A percentile compares a stretch with the other conserved stretches of the same genome.
These are phyloP conservation scores for Lissocephala sabroskyi DNA, from an alignment of 2,888 invertebrate species.

Conservation along the genomic window DNA sequence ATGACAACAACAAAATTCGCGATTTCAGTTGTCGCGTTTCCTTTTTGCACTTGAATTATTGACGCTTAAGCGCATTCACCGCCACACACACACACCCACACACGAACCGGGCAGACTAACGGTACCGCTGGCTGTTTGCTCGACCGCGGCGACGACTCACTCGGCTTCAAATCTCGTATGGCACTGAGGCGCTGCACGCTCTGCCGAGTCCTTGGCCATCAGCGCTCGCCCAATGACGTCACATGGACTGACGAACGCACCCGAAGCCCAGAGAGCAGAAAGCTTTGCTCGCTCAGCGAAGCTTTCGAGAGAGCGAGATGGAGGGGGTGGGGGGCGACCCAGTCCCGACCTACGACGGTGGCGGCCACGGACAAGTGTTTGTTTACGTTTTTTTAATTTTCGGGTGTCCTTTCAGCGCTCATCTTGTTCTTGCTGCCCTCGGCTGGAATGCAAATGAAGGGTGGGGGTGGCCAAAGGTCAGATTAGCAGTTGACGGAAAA, in stretches of 20 bases:
- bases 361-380: conserved; percentile 46
- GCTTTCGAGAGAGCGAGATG: conserved; percentile 11
- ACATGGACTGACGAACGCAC: conserved; percentile 13
- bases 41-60: conserved; percentile 20
- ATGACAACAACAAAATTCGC: conserved; percentile 3
- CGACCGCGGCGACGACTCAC: conserved; percentile 39
- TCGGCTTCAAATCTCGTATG: conserved; percentile 48
- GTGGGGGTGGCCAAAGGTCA: conserved; percentile 24
- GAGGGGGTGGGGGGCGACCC: not conserved
- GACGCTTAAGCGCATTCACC: conserved; percentile 25
- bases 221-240: conserved; percentile 46
- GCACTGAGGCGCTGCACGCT: conserved; percentile 31
- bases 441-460: not conserved
- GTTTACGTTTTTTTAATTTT: conserved; percentile 46
- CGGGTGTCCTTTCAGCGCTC: not conserved
- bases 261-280: conserved; percentile 6
- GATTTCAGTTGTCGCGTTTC: conserved; percentile 2
- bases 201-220: conserved; percentile 61
- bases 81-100: not conserved
- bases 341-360: conserved; percentile 9
- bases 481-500: conserved; percentile 4
- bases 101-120: no score
- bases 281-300: not conserved
- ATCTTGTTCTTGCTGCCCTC: not conserved
- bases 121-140: not conserved